These are phyloP conservation scores for Himantopus leucocephalus DNA, from an alignment of 2,113 vertebrate species.

Conservation along the genomic window DNA sequence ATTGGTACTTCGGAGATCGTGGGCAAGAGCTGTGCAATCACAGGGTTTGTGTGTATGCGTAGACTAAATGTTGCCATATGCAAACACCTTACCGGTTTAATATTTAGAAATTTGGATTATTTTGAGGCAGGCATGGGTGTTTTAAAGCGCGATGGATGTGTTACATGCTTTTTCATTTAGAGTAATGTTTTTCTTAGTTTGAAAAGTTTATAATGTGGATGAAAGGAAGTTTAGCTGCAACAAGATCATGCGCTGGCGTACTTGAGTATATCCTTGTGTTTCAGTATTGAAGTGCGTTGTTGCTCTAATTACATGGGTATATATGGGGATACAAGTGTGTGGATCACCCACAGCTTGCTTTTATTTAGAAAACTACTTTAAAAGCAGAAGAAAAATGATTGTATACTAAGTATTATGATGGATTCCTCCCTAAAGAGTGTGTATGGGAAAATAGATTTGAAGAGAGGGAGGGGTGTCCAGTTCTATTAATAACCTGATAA, in stretches of 20 bases:
- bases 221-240: background rate
- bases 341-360: background rate
- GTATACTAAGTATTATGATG: background rate
- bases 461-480: background rate
- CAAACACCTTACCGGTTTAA: background rate
- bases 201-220: background rate
- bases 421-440: background rate
- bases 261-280: background rate
- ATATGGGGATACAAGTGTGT: background rate
- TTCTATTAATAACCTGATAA: background rate
- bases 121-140: background rate
- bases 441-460: background rate
- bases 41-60: background rate
- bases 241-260: background rate
- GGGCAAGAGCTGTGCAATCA: background rate
- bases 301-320: background rate
- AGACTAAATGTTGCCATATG: background rate
- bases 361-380: background rate
- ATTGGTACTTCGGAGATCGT: background rate
- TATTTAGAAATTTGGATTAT: background rate
- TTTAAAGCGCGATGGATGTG: background rate
- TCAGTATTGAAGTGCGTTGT: background rate
- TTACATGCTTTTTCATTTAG: background rate
- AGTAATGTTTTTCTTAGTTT: too few species aligned
- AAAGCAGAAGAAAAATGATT: background rate